Evolutionary conservation across 2,888 invertebrate species (phyloP).

Genomic region (Amphipyra berbera): DNA sequence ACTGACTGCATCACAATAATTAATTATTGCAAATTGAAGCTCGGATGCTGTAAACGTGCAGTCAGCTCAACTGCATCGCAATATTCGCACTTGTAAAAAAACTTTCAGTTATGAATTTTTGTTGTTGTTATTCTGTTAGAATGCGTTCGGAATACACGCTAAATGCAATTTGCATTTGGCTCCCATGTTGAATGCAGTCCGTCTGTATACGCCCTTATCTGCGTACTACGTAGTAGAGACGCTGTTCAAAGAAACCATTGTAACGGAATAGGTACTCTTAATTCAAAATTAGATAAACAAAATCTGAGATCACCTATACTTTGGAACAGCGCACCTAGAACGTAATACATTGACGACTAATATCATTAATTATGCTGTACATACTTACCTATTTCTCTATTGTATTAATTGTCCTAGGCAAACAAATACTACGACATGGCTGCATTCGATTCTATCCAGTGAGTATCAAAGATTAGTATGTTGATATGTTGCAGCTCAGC

Average conservation of each 20-base stretch:
- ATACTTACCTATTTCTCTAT: not conserved
- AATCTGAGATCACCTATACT: no score
- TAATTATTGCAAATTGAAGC: not conserved
- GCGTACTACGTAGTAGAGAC: no score
- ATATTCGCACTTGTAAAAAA: not conserved
- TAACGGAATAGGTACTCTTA: no score
- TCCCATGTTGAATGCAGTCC: not conserved
- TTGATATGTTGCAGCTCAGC: constrained; percentile 21
- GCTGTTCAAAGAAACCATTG: no score
- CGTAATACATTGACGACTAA: not conserved
- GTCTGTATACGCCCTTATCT: not conserved
- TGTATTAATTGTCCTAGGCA: constrained; percentile 40
- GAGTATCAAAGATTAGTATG: constrained; percentile 38
- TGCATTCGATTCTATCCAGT: constrained; percentile 33
- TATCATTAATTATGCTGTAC: not conserved
- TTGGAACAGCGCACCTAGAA: not conserved
- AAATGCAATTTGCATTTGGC: not conserved
- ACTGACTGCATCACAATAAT: constrained; percentile 7
- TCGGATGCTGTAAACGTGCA: not conserved
- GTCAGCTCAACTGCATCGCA: not conserved
- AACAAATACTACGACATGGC: constrained; percentile 32
- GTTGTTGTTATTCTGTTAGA: not conserved
- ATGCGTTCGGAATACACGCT: not conserved
- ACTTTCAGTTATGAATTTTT: not conserved
- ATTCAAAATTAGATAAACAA: no score